Conservation (phyloP, 1,140 invertebrate species). For the fruit fly (Drosophila melanogaster) region Release_6_plus_ISO1_MT NT_033779.5:18790001-18790500, state of each 20-base stretch:
- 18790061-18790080: slow-evolving; percentile 53
- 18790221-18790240: slow-evolving; percentile 82
- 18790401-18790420: slow-evolving; percentile 16
- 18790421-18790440: slow-evolving; percentile 29
- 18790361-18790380: slow-evolving; percentile 21
- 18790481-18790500: background rate
- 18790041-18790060: slow-evolving; percentile 67
- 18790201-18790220: slow-evolving; percentile 77
- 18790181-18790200: slow-evolving; percentile 72
- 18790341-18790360: slow-evolving; percentile 34
- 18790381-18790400: slow-evolving; percentile 12
- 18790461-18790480: slow-evolving; percentile 24
- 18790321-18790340: slow-evolving; percentile 53
- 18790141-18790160: slow-evolving; percentile 43
- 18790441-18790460: slow-evolving; percentile 29
- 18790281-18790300: slow-evolving; percentile 78
- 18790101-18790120: slow-evolving; percentile 73
- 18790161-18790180: slow-evolving; percentile 69
- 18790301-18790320: slow-evolving; percentile 57
- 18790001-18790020: slow-evolving; percentile 40
- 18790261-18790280: slow-evolving; percentile 83
- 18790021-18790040: slow-evolving; percentile 47
- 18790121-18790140: slow-evolving; percentile 63
- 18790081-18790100: slow-evolving; percentile 78
- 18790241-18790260: slow-evolving; percentile 80